Evolutionary conservation across 1,140 invertebrate genomes (phyloP), one percentile per base, ranked within the genome.

Genomic region (Neodiprion lecontei): DNA sequence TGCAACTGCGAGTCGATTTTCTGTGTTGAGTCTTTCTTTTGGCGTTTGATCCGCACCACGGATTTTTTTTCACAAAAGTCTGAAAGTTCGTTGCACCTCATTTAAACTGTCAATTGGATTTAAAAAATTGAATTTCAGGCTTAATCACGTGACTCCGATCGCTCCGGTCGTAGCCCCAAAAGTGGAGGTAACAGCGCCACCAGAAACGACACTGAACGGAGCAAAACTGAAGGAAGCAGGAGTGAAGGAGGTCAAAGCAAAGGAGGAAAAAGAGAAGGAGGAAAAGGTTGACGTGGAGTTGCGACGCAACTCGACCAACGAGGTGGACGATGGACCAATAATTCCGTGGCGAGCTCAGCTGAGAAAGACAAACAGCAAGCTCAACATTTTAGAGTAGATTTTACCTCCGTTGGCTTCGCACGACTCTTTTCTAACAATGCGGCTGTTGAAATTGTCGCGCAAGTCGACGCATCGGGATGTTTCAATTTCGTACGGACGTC

Each of bases 291-390:
- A 67, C 70, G 75, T 79, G 74, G 72, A 75, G 80, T 83, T 76
- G 80, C 90, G 76, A n/a, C 72, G 28, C 40, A 88, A 91, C 28
- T 83, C 88, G 49, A 89, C 92, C 79, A 92, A 94, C 66, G 90
- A 92, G 76, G 83, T 90, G 77, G 90, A 94, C 83, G 83, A 84
- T 2, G 85, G 84, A 0, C 90, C 86, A 66, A 95, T 96, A 69
- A 96, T 96, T 61, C 95, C 95, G 0, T 97, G 95, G 95, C 91
- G 95, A 82, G 94, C 95, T 17, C 95, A 96, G 83, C 89, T 97
- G 61, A 91, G 95, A 79, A 97, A 97, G 88, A 97, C 95, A 4
- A 96, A 96, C 84, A 96, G 95, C 88, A 95, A 93, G 80, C 89
- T 95, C 21, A 95, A 93, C 83, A 89, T 95, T 76, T 87, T 94